A percentile compares a stretch with the other conserved stretches of the same genome.
Conservation (phyloP, 2,113 vertebrate genomes). For the Oncorhynchus tshawytscha region DNA sequence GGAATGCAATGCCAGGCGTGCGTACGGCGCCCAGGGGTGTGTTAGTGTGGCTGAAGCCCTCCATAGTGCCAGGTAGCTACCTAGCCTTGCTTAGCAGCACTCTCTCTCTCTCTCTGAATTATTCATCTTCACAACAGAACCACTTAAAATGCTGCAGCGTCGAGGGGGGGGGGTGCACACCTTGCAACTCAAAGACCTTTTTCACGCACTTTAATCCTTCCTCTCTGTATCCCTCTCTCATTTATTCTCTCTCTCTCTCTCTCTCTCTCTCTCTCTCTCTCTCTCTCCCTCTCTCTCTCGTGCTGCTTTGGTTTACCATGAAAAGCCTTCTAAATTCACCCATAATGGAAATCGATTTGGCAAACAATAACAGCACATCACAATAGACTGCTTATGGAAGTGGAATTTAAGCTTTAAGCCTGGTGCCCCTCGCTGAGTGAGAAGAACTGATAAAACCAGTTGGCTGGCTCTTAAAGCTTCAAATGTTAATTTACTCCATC, state of each 20-base stretch:
- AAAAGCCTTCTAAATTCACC: conserved; percentile 34
- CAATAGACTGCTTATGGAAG: conserved; percentile 33
- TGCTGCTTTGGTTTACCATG: conserved; percentile 18
- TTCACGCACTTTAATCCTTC: conserved; percentile 52
- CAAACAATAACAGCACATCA: conserved; percentile 45
- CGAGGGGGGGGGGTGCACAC: conserved; percentile 50
- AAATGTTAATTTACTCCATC: conserved; percentile 53
- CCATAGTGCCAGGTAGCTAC: conserved; percentile 33
- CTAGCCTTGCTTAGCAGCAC: conserved; percentile 22
- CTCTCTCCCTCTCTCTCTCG: background rate
- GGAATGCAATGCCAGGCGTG: conserved; percentile 9
- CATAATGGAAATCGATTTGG: conserved; percentile 57
- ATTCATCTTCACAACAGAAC: conserved; percentile 56
- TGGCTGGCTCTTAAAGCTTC: conserved; percentile 32
- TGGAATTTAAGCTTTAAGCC: conserved; percentile 22
- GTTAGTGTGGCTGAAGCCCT: conserved; percentile 14
- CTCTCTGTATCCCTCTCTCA: background rate
- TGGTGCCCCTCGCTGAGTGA: conserved; percentile 10
- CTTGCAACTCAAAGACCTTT: conserved; percentile 59
- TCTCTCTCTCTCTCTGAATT: conserved; percentile 45
- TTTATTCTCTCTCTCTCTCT: background rate
- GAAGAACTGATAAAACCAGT: conserved; percentile 40
- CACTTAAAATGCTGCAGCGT: conserved; percentile 43
- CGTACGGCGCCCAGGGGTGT: background rate
- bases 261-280: background rate